Conservation (phyloP, 2,888 invertebrate genomes). For the Caenorhabditis uteleia region DNA sequence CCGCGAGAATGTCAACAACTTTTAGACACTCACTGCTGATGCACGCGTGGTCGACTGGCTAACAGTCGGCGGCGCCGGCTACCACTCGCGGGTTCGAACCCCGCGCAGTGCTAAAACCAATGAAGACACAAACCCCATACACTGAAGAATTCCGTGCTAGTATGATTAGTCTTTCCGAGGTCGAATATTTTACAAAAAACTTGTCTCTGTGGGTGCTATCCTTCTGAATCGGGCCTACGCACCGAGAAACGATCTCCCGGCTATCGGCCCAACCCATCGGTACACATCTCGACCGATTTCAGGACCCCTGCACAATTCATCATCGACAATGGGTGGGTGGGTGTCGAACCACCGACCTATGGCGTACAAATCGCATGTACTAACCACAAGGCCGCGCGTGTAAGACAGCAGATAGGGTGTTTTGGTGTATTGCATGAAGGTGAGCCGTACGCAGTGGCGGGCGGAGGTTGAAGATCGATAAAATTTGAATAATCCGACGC, state of each 20-base stretch:
- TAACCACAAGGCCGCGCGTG: conserved; percentile 23
- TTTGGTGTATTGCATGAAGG: no score
- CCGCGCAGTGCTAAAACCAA: conserved; percentile 8
- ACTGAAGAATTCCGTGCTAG: conserved; percentile 32
- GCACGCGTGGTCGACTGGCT: no score
- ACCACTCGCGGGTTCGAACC: conserved; percentile 7
- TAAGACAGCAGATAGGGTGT: no score
- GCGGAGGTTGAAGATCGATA: no score
- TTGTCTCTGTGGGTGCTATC: background rate
- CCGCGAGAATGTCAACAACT: no score
- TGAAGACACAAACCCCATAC: conserved; percentile 36
- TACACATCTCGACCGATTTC: conserved; percentile 65
- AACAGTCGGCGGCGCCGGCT: no score
- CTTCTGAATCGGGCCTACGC: background rate
- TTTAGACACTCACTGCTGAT: no score
- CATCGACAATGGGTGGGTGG: conserved; percentile 43
- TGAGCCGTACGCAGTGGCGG: no score
- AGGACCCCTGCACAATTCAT: conserved; percentile 67
- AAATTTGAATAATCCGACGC: no score
- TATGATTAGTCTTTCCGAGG: conserved; percentile 42
- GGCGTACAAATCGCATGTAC: background rate
- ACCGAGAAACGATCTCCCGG: background rate
- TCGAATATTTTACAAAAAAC: conserved; percentile 4
- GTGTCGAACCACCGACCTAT: conserved; percentile 13
- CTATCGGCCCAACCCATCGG: conserved; percentile 35